Evolutionary conservation across 2,797 vertebrate genomes (phyloP), one percentile per base, ranked within the genome.

Genomic region (Myotis myotis): DNA sequence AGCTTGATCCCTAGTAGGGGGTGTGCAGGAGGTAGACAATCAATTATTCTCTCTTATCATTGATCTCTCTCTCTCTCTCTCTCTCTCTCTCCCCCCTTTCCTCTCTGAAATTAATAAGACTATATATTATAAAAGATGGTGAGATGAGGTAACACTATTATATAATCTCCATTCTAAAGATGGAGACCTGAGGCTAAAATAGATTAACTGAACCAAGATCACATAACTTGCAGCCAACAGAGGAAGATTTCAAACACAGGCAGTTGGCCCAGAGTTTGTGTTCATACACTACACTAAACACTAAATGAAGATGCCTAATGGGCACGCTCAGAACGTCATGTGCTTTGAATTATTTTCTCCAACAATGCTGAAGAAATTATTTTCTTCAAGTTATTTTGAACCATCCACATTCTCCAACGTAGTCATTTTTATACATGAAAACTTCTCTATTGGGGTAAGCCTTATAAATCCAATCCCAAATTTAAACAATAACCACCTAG

Each of bases 401-500:
- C 84, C 44, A 94, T 16, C 17, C 15, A 51, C 38, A 93, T 91
- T 95, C 62, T 91, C 86, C 41, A 92, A 60, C 36, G 25, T 30
- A 88, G 74, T 89, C 70, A 49, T 82, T 91, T 88, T 92, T 86
- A 95, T 19, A 64, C 3, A 68, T 49, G 38, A 79, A 94, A 81
- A 89, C 11, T 44, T 81, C 68, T 78, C 76, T 68, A 36, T 17
- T 36, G 38, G 72, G 70, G 25, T 89, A 89, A 66, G 33, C n/a
- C 38, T 84, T 93, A 83, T 23, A 74, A 93, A 94, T 79, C 79
- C 89, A 89, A 55, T 15, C 75, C 33, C 71, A 12, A 44, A 51
- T 81, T 95, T 83, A 95, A 97, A 89, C 38, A 93, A 36, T 85
- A 64, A 71, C 64, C 64, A 83, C 38, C 53, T 71, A 91, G 86